phyloP scores from a whole-genome alignment of 2,113 vertebrate species.

The Polypterus senegalus region DNA sequence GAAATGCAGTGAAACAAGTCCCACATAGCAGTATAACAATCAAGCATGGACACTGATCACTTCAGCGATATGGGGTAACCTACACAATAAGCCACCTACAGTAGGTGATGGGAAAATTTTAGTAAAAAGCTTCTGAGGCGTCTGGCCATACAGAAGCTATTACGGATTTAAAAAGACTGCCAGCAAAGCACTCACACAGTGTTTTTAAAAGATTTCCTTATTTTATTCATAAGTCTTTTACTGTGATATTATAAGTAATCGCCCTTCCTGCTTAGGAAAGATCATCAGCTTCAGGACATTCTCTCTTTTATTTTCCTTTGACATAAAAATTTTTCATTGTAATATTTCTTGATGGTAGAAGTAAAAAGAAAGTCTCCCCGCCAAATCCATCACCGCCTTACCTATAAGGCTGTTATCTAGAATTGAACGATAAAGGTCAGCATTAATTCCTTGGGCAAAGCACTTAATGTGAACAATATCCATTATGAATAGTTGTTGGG shows the following conservation, averaged over 20 bases:
- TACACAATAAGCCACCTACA: not conserved
- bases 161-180: no score
- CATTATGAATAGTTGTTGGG: constrained; percentile 32
- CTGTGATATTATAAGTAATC: not conserved
- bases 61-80: not conserved
- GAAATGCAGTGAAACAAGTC: not conserved
- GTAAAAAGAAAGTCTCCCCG: constrained; percentile 13
- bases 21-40: constrained; percentile 1
- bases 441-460: constrained; percentile 33
- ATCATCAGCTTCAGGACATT: not conserved
- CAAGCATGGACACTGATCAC: constrained; percentile 1
- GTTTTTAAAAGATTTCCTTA: no score
- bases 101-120: not conserved
- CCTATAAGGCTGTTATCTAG: constrained; percentile 32
- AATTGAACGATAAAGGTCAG: constrained; percentile 32
- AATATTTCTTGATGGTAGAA: constrained; percentile 16
- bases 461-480: constrained; percentile 39
- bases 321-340: constrained; percentile 21
- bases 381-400: constrained; percentile 7
- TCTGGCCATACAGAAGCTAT: no score
- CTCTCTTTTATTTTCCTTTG: constrained; percentile 8
- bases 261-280: not conserved
- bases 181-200: no score
- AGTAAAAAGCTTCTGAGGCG: no score
- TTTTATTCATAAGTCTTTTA: not conserved